Conservation (phyloP, 2,888 invertebrate species). For the Unio pictorum region DNA sequence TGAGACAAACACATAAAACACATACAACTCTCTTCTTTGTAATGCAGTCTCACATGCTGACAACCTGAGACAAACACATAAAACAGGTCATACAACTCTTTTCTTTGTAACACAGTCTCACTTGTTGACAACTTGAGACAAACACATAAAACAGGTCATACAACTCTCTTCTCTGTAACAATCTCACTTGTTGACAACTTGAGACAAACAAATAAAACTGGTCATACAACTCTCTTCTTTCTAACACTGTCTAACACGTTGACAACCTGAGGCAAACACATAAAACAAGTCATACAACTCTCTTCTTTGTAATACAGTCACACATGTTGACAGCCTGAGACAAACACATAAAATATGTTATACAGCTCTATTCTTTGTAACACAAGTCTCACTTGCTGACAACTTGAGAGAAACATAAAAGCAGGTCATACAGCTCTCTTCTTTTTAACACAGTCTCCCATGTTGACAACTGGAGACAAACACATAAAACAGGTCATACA, state of each 20-base stretch:
- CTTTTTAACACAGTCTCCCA: constrained; percentile 18
- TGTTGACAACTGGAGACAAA: constrained; percentile 46
- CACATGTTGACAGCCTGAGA: constrained; percentile 51
- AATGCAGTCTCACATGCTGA: too few species aligned
- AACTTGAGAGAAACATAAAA: not conserved
- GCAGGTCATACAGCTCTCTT: too few species aligned
- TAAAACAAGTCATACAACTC: not conserved
- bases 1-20: constrained; percentile 14
- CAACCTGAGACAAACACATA: constrained; percentile 39
- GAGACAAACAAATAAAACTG: constrained; percentile 3
- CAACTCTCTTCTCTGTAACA: not conserved
- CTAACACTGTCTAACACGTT: not conserved
- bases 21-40: not conserved
- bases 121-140: not conserved
- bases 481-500: not conserved
- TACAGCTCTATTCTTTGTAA: not conserved
- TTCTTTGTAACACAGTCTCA: not conserved
- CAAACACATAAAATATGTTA: not conserved
- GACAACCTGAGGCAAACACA: not conserved
- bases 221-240: not conserved
- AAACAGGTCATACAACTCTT: not conserved
- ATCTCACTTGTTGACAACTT: constrained; percentile 51
- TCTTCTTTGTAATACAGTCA: constrained; percentile 13
- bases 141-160: not conserved
- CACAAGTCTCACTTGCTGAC: not conserved